Base-by-base conservation (phyloP, 2,888 invertebrate genomes). In the Pycnomerus fuliginosus region DNA sequence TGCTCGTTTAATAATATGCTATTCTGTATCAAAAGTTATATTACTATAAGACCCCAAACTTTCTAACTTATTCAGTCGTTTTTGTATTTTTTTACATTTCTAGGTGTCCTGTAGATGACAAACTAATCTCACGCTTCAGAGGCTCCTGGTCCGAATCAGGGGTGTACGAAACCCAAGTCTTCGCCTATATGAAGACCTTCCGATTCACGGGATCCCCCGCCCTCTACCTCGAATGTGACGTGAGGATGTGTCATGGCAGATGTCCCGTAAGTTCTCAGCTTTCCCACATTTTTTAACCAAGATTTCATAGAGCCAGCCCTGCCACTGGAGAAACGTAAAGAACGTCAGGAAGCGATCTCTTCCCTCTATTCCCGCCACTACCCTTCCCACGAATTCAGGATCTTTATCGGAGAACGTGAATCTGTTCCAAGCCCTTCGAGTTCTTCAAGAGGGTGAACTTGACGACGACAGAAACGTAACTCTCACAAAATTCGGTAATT, bases 141-240 rank as follows among this genome's bases (percentile, higher is more conserved):
- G 93, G 94, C 25, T 89, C 91, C n/a, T 92, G 92, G 90, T 89
- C 90, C 0, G 90, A 92, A 63, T 81, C 87, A 5, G 91, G 91
- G 15, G 83, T 91, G 34, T 93, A 87, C 67, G 93, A 94, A 75
- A 94, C 94, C 0, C 93, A 93, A 71, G 90, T 94, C 29, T 94
- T 87, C 70, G 93, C 94, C 4, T 94, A 93, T 66, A 90, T 94
- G 89, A 94, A 94, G 74, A 93, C 94, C 1, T 90, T 90, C 73
- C 78, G 94, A 44, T 94, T 94, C 71, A 94, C 93, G 1, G 93
- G 93, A 14, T 93, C 93, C 0, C 94, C 94, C 0, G 93, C 94
- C 3, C 79, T 94, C 2, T 94, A 94, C 69, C 91, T 94, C 48
- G 94, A 94, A 74, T 94, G 94, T 63, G 94, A 94, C 71, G 93